Conservation (phyloP, 1,140 invertebrate species). For the Ceratina japonica region DNA sequence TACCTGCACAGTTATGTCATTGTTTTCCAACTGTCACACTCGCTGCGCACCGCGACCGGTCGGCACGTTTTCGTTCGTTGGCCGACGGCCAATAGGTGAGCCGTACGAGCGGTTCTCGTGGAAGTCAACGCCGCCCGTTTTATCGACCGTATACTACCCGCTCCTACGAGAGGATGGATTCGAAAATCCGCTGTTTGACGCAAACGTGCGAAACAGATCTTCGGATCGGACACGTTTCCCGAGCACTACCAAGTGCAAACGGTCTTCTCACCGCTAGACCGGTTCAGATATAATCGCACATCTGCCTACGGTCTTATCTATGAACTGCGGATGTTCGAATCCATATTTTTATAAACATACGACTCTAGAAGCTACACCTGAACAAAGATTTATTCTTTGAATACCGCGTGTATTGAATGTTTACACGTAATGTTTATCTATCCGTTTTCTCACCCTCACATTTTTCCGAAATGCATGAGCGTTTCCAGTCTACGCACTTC, state of each 20-base stretch:
- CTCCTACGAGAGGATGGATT: conserved; percentile 50
- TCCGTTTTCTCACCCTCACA: too few relatives aligned
- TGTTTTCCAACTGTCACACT: conserved; percentile 65
- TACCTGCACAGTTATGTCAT: conserved; percentile 54
- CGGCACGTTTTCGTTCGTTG: conserved; percentile 63
- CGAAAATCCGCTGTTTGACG: conserved; percentile 55
- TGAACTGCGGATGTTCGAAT: too few relatives aligned
- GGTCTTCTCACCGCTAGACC: conserved; percentile 4
- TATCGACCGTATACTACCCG: conserved; percentile 62
- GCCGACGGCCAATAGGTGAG: conserved; percentile 63
- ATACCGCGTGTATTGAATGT: too few relatives aligned
- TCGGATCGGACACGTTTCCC: conserved; percentile 20
- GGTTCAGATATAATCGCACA: background rate
- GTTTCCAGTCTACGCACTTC: too few relatives aligned
- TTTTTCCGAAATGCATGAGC: too few relatives aligned
- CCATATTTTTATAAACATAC: too few relatives aligned
- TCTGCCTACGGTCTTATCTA: background rate
- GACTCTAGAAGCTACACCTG: too few relatives aligned
- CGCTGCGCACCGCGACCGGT: conserved; percentile 54
- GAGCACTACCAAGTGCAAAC: conserved; percentile 20
- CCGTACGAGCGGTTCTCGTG: conserved; percentile 45
- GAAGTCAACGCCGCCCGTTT: conserved; percentile 63
- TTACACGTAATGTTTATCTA: too few relatives aligned
- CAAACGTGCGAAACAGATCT: conserved; percentile 36
- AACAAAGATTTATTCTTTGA: too few relatives aligned